These are phyloP conservation scores for Venustaconcha ellipsiformis DNA, from an alignment of 1,140 invertebrate genomes.

Conservation along the genomic window DNA sequence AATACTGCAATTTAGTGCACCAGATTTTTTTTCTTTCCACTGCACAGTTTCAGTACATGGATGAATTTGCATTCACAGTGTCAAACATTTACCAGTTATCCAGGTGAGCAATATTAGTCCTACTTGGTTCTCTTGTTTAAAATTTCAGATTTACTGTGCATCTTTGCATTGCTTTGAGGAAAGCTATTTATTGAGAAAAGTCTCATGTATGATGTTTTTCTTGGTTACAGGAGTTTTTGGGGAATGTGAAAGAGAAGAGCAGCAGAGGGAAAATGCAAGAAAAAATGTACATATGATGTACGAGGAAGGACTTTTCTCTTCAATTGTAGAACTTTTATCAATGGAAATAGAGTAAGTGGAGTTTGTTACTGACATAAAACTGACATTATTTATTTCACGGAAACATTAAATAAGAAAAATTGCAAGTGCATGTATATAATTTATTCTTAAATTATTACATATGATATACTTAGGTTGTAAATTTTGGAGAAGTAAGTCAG, in stretches of 20 bases:
- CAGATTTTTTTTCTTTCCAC: too few species aligned
- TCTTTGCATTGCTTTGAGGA: too few species aligned
- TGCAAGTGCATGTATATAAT: too few species aligned
- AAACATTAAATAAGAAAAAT: too few species aligned
- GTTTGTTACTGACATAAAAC: background rate
- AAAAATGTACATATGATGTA: conserved; percentile 90
- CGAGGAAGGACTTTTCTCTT: conserved; percentile 87
- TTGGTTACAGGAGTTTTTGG: conserved; percentile 83
- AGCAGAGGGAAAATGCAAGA: conserved; percentile 84
- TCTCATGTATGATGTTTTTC: background rate
- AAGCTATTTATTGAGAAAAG: too few species aligned
- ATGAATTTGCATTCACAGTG: too few species aligned
- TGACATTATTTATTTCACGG: background rate
- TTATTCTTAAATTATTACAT: background rate
- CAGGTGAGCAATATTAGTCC: too few species aligned
- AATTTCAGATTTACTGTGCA: too few species aligned
- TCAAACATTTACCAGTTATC: too few species aligned
- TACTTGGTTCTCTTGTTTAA: too few species aligned
- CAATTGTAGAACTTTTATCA: conserved; percentile 91
- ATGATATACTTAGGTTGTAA: background rate
- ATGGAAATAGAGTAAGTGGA: conserved; percentile 89
- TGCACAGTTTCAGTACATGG: too few species aligned
- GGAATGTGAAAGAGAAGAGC: conserved; percentile 90
- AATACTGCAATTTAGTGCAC: too few species aligned
- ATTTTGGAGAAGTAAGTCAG: background rate